Conservation (phyloP, 2,797 vertebrate genomes). For the Sternotherus odoratus region DNA sequence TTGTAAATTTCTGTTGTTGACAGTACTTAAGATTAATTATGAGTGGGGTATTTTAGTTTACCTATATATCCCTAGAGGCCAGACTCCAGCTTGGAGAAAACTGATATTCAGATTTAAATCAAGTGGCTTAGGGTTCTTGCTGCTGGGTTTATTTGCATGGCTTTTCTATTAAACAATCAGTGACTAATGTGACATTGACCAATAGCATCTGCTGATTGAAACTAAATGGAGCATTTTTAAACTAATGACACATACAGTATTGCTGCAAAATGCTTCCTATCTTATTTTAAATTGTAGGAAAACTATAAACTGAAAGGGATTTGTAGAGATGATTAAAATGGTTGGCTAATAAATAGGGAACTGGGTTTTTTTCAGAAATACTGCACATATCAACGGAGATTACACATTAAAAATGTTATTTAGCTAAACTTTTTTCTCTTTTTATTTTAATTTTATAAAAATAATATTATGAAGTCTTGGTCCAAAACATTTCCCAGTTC, state of each 20-base stretch:
- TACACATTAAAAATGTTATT: not conserved
- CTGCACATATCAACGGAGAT: not conserved
- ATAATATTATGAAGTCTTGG: not conserved
- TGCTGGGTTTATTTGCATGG: not conserved
- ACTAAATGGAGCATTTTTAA: not conserved
- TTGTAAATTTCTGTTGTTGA: not conserved
- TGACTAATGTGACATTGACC: not conserved
- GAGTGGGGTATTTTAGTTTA: not conserved
- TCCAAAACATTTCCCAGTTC: not conserved
- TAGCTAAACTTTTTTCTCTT: not conserved
- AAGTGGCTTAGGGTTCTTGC: not conserved
- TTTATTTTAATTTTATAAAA: constrained; percentile 1
- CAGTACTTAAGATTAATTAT: not conserved
- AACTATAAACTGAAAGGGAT: not conserved
- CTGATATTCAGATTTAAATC: not conserved
- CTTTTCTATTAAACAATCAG: not conserved
- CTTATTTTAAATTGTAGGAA: not conserved
- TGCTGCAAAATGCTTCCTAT: not conserved
- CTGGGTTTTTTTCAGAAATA: not conserved
- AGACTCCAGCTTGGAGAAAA: not conserved
- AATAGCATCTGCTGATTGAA: not conserved
- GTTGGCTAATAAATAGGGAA: not conserved
- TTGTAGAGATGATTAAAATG: not conserved
- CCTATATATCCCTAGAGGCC: not conserved
- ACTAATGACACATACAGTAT: not conserved